Conservation (phyloP, 2,888 invertebrate genomes). For the Siphlonurus alternatus region DNA sequence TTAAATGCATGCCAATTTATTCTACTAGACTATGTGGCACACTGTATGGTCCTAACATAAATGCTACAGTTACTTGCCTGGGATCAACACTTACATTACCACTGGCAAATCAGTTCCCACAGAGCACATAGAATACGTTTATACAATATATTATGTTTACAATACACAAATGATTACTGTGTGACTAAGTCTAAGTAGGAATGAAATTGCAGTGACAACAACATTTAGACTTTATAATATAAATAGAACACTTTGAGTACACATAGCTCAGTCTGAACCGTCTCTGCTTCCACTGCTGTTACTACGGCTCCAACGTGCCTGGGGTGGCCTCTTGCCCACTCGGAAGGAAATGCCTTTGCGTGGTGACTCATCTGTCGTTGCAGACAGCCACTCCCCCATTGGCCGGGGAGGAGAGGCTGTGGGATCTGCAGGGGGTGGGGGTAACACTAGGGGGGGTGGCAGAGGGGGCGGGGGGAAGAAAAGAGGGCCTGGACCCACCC, state of each 20-base stretch:
- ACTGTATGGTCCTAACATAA: no score
- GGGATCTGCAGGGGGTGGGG: not conserved
- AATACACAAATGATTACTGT: no score
- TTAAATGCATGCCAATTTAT: no score
- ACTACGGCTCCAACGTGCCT: not conserved
- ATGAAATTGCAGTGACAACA: not conserved
- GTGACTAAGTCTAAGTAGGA: not conserved
- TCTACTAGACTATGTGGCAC: no score
- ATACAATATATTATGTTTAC: no score
- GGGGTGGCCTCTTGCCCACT: not conserved
- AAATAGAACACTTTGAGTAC: no score
- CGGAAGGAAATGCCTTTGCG: not conserved
- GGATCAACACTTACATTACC: no score
- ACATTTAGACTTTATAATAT: no score
- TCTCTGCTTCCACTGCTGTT: not conserved
- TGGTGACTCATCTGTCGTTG: not conserved
- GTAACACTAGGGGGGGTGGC: constrained; percentile 10
- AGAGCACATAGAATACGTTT: no score
- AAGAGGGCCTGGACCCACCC: constrained; percentile 3
- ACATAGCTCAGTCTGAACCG: not conserved
- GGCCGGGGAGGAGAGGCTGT: not conserved
- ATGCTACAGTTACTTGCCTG: no score
- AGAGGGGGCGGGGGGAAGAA: constrained; percentile 5
- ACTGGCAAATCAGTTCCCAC: no score
- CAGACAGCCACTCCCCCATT: not conserved